These are phyloP conservation scores for Nasua narica DNA, from an alignment of 2,797 vertebrate genomes.

Conservation along the genomic window DNA sequence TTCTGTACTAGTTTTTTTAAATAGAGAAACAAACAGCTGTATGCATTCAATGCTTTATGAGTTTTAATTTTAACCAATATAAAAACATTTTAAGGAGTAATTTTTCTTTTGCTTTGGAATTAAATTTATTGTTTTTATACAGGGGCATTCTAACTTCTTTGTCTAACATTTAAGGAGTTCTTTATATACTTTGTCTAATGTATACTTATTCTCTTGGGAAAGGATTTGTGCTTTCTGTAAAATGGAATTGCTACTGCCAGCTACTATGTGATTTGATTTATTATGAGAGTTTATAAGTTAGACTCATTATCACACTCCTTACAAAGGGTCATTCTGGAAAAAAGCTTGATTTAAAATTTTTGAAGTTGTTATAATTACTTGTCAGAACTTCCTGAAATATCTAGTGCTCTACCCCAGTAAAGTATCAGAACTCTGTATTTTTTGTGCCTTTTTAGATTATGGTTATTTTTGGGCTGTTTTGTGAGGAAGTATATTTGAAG, in stretches of 20 bases:
- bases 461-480: not conserved
- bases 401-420: not conserved
- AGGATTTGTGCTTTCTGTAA: constrained; percentile 5
- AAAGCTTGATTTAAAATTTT: constrained; percentile 32
- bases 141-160: not conserved
- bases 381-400: not conserved
- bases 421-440: not conserved
- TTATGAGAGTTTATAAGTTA: constrained; percentile 12
- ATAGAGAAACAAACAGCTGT: not conserved
- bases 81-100: not conserved
- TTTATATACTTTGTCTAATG: not conserved
- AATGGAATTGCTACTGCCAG: constrained; percentile 7
- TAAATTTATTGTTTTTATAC: not conserved
- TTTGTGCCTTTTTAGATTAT: not conserved
- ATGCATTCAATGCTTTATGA: not conserved
- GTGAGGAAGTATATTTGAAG: constrained; percentile 19
- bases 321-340: not conserved
- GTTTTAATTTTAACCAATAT: constrained; percentile 51
- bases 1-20: not conserved
- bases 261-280: constrained; percentile 28
- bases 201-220: constrained; percentile 4
- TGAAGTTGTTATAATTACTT: constrained; percentile 20
- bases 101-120: constrained; percentile 37
- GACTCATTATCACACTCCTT: constrained; percentile 1
- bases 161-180: not conserved